These are phyloP conservation scores for Trogon surrucura DNA, from an alignment of 2,113 vertebrate genomes.

Conservation along the genomic window DNA sequence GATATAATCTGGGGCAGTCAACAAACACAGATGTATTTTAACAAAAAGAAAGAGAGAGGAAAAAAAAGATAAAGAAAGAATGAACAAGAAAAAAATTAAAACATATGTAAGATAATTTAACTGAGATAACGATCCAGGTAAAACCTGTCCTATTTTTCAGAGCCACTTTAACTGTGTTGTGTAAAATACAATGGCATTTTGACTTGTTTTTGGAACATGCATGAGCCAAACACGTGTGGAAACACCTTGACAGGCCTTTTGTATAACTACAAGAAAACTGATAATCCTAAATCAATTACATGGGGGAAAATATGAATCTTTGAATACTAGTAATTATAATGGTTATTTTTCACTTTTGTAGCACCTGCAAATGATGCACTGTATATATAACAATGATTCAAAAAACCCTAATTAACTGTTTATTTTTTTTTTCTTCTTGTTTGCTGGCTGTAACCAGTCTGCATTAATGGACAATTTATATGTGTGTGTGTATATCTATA, in stretches of 20 bases:
- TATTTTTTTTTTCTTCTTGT: constrained; percentile 77
- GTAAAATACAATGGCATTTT: constrained; percentile 80
- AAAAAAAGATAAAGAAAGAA: constrained; percentile 81
- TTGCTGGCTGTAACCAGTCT: constrained; percentile 81
- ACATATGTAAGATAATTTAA: constrained; percentile 83
- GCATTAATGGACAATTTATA: constrained; percentile 83
- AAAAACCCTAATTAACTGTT: constrained; percentile 85
- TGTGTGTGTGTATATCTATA: constrained; percentile 48
- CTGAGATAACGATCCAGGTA: constrained; percentile 86
- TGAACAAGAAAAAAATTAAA: constrained; percentile 75
- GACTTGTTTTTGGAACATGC: constrained; percentile 84
- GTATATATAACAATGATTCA: constrained; percentile 84
- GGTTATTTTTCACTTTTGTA: constrained; percentile 98
- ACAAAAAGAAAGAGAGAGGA: constrained; percentile 83
- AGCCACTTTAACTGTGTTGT: constrained; percentile 70
- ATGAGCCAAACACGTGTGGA: constrained; percentile 85
- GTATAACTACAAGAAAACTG: constrained; percentile 93
- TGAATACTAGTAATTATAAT: constrained; percentile 99
- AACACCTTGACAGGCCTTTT: constrained; percentile 88
- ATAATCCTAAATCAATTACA: constrained; percentile 94
- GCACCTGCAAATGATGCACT: constrained; percentile 90
- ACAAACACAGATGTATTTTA: constrained; percentile 95
- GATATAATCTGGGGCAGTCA: constrained; percentile 86
- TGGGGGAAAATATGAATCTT: constrained; percentile 90
- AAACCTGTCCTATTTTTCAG: constrained; percentile 79